phyloP scores from a whole-genome alignment of 1,140 invertebrate species.

The Trialeurodes vaporariorum region DNA sequence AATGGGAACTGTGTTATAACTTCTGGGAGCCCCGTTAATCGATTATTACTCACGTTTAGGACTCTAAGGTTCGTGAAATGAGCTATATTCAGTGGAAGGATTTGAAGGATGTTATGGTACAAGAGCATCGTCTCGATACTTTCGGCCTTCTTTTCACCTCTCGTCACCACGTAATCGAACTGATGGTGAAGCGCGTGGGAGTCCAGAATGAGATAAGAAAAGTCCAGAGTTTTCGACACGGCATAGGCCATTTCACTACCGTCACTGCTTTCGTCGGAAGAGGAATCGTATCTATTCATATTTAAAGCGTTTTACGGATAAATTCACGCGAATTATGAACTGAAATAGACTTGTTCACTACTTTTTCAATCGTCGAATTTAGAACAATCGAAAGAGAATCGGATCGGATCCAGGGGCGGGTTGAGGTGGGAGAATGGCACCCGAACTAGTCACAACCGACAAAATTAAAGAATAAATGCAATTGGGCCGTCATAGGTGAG shows the following conservation, averaged over 20 bases:
- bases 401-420: too few relatives aligned
- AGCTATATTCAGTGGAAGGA: slow-evolving; percentile 39
- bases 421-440: too few relatives aligned
- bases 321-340: too few relatives aligned
- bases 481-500: too few relatives aligned
- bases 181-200: slow-evolving; percentile 42
- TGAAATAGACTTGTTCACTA: too few relatives aligned
- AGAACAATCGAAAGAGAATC: too few relatives aligned
- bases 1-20: slow-evolving; percentile 58
- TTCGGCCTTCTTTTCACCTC: slow-evolving; percentile 43
- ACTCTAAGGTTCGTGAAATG: slow-evolving; percentile 55
- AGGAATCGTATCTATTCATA: slow-evolving; percentile 6
- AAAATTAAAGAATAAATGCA: too few relatives aligned
- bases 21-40: slow-evolving; percentile 60
- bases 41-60: slow-evolving; percentile 80
- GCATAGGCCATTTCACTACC: slow-evolving; percentile 44
- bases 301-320: too few relatives aligned
- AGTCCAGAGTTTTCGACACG: slow-evolving; percentile 49
- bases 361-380: too few relatives aligned
- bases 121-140: slow-evolving; percentile 56
- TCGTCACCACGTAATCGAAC: slow-evolving; percentile 33
- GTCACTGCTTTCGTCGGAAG: slow-evolving; percentile 66
- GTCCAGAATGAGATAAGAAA: slow-evolving; percentile 52
- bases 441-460: too few relatives aligned
- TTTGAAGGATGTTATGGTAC: slow-evolving; percentile 52